Percentiles rank a stretch among this genome's conserved stretches.
These are phyloP conservation scores for Myotis findleyi DNA, from an alignment of 2,797 vertebrate species.

Conservation along the genomic window DNA sequence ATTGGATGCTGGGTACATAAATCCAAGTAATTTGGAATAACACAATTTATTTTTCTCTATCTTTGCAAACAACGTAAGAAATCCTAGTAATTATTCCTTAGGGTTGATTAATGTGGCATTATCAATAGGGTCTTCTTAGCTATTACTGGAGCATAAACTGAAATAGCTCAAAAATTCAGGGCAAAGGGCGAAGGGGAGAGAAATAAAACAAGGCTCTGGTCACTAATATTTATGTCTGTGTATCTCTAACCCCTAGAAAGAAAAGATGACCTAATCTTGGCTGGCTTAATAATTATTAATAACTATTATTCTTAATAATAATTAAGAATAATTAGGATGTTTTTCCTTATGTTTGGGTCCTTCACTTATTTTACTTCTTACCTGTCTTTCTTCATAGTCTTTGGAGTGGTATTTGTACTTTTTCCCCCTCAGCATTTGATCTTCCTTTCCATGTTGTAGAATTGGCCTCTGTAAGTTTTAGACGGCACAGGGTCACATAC, in stretches of 20 bases:
- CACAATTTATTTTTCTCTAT: neutral
- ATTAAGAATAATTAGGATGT: neutral
- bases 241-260: neutral
- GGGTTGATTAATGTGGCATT: neutral
- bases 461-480: neutral
- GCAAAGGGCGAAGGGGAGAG: neutral
- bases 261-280: neutral
- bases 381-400: neutral
- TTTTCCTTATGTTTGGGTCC: neutral
- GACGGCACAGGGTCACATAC: neutral
- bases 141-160: neutral
- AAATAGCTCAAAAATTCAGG: neutral
- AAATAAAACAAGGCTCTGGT: neutral
- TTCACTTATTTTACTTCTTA: neutral
- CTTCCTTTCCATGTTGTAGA: neutral
- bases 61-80: constrained; percentile 18
- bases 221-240: neutral
- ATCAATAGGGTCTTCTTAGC: neutral
- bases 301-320: neutral
- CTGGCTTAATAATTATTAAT: neutral
- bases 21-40: neutral
- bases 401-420: neutral
- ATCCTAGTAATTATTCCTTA: neutral
- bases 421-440: neutral
- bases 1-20: neutral